A percentile compares a stretch with the other conserved stretches of the same genome.
These are phyloP conservation scores for Ladona fulva DNA, from an alignment of 1,140 invertebrate species.

Conservation along the genomic window DNA sequence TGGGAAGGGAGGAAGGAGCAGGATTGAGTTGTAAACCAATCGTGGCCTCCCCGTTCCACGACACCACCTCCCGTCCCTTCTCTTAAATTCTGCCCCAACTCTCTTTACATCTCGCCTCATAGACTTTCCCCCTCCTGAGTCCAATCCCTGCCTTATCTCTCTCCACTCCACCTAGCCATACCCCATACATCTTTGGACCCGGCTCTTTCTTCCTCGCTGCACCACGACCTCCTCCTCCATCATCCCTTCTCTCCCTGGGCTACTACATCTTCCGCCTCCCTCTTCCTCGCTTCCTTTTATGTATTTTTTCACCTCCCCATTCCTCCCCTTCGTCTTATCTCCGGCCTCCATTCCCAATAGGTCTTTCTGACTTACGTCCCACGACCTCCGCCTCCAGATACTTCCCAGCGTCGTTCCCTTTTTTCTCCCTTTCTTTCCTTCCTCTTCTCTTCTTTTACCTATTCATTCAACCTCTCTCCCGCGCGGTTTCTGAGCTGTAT, in stretches of 20 bases:
- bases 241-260: background rate
- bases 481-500: background rate
- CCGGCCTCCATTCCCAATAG: background rate
- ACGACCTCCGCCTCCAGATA: background rate
- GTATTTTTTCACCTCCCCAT: background rate
- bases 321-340: background rate
- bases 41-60: background rate
- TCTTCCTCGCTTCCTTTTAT: background rate
- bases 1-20: background rate
- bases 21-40: constrained; percentile 9
- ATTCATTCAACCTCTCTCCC: background rate
- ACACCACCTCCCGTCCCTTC: background rate
- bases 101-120: background rate
- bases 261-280: background rate
- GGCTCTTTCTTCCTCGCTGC: background rate
- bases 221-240: background rate
- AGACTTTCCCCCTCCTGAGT: background rate
- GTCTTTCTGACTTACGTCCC: background rate
- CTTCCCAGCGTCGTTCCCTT: background rate
- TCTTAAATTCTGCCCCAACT: background rate
- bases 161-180: background rate
- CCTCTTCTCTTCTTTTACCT: background rate
- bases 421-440: background rate
- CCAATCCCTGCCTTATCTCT: background rate
- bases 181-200: background rate